Evolutionary conservation across 2,113 vertebrate species (phyloP).

Genomic region (Candoia aspera): DNA sequence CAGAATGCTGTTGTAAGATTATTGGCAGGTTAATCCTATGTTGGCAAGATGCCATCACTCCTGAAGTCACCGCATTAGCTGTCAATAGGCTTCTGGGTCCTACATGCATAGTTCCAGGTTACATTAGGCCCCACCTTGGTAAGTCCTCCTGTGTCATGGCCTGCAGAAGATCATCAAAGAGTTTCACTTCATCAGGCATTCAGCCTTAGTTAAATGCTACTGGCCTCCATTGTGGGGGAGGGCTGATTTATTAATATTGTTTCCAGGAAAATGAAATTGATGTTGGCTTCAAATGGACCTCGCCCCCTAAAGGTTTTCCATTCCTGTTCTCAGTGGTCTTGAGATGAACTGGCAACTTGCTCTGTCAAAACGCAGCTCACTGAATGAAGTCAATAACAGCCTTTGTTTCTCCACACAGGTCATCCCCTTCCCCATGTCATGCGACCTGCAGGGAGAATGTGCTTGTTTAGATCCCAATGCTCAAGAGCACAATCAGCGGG

Average conservation of each 20-base stretch:
- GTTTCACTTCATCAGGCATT: neutral
- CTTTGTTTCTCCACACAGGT: conserved; percentile 74
- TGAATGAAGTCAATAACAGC: neutral
- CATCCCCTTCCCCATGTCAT: conserved; percentile 94
- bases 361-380: neutral
- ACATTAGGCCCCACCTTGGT: no score
- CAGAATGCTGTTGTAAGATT: no score
- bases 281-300: neutral
- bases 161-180: no score
- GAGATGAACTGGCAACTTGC: no score
- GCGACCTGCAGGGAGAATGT: conserved; percentile 90
- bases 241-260: neutral
- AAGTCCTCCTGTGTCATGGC: no score
- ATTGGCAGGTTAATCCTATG: no score
- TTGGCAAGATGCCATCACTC: no score
- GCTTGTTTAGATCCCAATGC: conserved; percentile 92
- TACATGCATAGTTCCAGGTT: no score
- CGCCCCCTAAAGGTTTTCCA: neutral
- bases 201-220: neutral
- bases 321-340: neutral
- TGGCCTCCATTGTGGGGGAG: neutral
- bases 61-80: no score
- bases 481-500: conserved; percentile 85
- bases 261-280: neutral
- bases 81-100: no score